Evolutionary conservation across 2,888 invertebrate species (phyloP).

Genomic region (Drosophila silvestris): DNA sequence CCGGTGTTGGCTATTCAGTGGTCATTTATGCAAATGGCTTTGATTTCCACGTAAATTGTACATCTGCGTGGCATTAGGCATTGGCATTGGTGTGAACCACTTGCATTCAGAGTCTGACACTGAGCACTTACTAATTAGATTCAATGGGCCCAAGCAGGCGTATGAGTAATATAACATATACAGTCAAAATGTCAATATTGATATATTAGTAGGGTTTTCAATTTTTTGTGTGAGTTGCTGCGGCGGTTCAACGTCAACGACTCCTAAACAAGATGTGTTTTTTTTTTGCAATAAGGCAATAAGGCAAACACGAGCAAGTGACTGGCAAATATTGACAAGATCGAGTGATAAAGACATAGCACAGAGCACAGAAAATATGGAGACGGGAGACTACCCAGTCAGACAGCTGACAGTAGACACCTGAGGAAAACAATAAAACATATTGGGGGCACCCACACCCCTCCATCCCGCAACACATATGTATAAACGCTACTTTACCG

Average conservation of each 20-base stretch:
- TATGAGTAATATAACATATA: conserved; percentile 78
- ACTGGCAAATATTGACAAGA: conserved; percentile 74
- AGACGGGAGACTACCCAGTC: not conserved
- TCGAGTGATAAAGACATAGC: conserved; percentile 56
- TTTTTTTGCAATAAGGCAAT: conserved; percentile 62
- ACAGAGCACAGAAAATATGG: conserved; percentile 11
- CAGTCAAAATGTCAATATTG: conserved; percentile 59
- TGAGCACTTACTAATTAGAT: conserved; percentile 61
- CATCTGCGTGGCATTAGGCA: conserved; percentile 42
- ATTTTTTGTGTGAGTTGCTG: conserved; percentile 3
- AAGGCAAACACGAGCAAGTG: conserved; percentile 72
- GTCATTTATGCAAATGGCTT: conserved; percentile 76
- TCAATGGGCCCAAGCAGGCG: conserved; percentile 54
- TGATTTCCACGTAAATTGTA: conserved; percentile 66
- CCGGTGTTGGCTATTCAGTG: conserved; percentile 41
- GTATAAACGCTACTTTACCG: not conserved
- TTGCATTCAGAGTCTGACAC: conserved; percentile 56
- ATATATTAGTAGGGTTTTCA: conserved; percentile 30
- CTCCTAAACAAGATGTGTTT: conserved; percentile 64
- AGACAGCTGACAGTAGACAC: conserved; percentile 1
- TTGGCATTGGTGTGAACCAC: conserved; percentile 77
- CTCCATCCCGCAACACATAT: not conserved
- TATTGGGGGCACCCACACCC: not conserved
- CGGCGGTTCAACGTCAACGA: conserved; percentile 46
- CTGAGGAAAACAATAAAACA: conserved; percentile 5